Percentiles rank a stretch among this genome's conserved stretches.
Conservation (phyloP, 2,888 invertebrate genomes). For the Phyllotreta cruciferae region DNA sequence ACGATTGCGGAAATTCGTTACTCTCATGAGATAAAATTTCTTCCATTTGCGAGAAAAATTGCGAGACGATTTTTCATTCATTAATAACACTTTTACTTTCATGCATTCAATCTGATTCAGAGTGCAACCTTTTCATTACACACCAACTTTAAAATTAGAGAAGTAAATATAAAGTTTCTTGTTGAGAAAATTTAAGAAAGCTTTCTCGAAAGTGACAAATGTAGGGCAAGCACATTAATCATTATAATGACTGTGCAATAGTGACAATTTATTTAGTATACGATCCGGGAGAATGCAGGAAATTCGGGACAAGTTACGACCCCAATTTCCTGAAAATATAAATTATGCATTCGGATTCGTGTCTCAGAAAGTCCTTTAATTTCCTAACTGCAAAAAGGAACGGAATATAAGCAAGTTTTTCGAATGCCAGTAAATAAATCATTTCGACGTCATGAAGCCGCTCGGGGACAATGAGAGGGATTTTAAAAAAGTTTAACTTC, state of each 20-base stretch:
- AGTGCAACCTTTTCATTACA: no score
- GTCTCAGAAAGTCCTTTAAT: slow-evolving; percentile 22
- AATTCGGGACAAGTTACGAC: slow-evolving; percentile 26
- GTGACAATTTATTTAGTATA: slow-evolving; percentile 36
- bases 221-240: slow-evolving; percentile 32
- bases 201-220: slow-evolving; percentile 30
- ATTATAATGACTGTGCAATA: slow-evolving; percentile 27
- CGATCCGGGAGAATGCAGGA: slow-evolving; percentile 16
- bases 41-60: no score
- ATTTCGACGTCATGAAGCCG: slow-evolving; percentile 15
- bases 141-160: background rate
- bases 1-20: background rate
- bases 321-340: slow-evolving; percentile 29
- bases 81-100: no score
- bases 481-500: slow-evolving; percentile 22
- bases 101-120: no score
- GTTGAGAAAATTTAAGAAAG: slow-evolving; percentile 26
- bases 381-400: slow-evolving; percentile 20
- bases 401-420: slow-evolving; percentile 15
- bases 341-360: slow-evolving; percentile 28
- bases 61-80: no score
- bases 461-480: slow-evolving; percentile 19
- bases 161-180: slow-evolving; percentile 31
- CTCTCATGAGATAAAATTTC: no score
- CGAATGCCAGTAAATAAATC: slow-evolving; percentile 29